These are phyloP conservation scores for Macropis europaea DNA, from an alignment of 2,888 invertebrate species.

Conservation along the genomic window DNA sequence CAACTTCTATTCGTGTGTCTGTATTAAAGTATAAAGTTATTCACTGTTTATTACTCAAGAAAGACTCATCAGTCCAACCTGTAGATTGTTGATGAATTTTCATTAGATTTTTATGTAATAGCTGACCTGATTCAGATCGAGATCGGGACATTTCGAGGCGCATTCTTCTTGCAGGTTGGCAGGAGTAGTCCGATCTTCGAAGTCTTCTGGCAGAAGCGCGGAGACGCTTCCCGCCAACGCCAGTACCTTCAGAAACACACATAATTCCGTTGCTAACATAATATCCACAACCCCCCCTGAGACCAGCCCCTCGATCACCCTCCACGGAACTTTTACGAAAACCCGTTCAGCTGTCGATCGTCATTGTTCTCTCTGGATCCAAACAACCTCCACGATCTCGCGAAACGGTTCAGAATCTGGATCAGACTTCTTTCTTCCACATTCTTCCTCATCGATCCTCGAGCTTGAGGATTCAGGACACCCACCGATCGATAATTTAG, in stretches of 20 bases:
- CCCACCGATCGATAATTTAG: neutral
- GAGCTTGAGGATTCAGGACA: neutral
- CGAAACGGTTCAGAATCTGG: neutral
- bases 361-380: constrained; percentile 48
- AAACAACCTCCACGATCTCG: constrained; percentile 1
- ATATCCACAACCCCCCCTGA: constrained; percentile 62
- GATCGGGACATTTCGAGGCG: constrained; percentile 73
- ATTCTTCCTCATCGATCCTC: constrained; percentile 36
- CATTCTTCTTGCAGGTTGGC: constrained; percentile 73
- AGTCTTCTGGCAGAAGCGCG: constrained; percentile 70
- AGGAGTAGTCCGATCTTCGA: constrained; percentile 62
- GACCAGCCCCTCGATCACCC: constrained; percentile 42
- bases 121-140: constrained; percentile 73
- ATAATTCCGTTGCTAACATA: constrained; percentile 75
- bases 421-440: constrained; percentile 5
- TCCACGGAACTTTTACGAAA: constrained; percentile 18
- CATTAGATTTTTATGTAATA: neutral
- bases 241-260: constrained; percentile 69
- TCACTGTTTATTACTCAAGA: no score
- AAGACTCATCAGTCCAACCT: no score
- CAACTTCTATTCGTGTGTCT: no score
- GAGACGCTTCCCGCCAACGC: constrained; percentile 67
- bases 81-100: no score
- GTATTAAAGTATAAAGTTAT: no score
- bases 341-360: constrained; percentile 35